phyloP scores from a whole-genome alignment of 2,888 invertebrate species.

The Argynnis bischoffii region DNA sequence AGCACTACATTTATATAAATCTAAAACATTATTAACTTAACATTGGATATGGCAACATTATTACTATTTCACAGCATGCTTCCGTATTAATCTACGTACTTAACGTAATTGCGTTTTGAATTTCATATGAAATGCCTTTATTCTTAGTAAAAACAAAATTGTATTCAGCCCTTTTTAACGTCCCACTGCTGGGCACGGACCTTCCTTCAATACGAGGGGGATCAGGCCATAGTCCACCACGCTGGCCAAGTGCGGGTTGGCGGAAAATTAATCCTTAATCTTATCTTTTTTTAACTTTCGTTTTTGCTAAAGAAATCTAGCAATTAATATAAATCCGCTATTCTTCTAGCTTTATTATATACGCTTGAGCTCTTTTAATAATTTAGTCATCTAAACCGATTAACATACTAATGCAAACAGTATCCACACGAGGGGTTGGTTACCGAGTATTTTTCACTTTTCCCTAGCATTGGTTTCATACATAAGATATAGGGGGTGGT shows the following conservation, averaged over 20 bases:
- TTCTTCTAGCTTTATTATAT: no score
- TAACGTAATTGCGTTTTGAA: conserved; percentile 23
- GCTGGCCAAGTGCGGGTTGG: no score
- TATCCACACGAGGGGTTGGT: conserved; percentile 43
- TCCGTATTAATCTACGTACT: conserved; percentile 6
- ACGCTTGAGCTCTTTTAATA: background rate
- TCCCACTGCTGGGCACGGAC: no score
- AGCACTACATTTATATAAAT: background rate
- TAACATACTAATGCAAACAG: conserved; percentile 27
- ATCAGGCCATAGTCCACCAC: no score
- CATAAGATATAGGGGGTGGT: conserved; percentile 75
- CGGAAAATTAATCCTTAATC: no score
- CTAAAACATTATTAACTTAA: conserved; percentile 9
- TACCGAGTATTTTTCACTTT: conserved; percentile 62
- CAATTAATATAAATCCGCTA: no score
- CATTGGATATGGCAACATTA: background rate
- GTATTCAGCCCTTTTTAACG: no score
- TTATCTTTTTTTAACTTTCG: no score
- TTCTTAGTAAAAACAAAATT: background rate
- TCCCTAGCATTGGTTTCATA: conserved; percentile 70
- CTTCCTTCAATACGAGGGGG: no score
- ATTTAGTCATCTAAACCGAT: conserved; percentile 13
- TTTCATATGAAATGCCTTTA: conserved; percentile 28
- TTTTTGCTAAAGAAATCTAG: no score
- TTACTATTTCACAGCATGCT: conserved; percentile 7